Conservation (phyloP, 2,113 vertebrate genomes). For the Cebidichthys violaceus region DNA sequence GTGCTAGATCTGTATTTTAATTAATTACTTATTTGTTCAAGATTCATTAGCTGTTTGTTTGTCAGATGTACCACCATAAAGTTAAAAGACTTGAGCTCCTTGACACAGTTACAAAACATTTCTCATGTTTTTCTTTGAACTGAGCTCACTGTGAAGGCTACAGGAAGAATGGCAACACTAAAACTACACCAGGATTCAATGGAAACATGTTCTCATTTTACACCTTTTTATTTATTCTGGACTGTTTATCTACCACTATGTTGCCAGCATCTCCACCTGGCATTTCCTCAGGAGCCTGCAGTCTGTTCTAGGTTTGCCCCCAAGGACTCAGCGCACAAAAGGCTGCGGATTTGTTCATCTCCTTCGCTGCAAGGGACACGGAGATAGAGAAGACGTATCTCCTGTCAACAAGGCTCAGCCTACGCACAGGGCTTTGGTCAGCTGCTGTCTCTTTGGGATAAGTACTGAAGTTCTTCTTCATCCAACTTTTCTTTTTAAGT, state of each 20-base stretch:
- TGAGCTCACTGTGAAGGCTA: constrained; percentile 58
- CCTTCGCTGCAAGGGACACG: constrained; percentile 69
- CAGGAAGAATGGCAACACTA: background rate
- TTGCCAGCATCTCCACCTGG: constrained; percentile 37
- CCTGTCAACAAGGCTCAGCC: constrained; percentile 76
- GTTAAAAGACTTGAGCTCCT: constrained; percentile 23
- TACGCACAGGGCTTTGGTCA: constrained; percentile 74
- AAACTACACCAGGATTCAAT: constrained; percentile 4
- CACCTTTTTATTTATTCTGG: constrained; percentile 36
- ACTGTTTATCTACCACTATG: constrained; percentile 39
- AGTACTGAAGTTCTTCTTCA: constrained; percentile 76
- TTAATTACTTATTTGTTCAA: constrained; percentile 24
- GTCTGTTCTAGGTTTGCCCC: constrained; percentile 59
- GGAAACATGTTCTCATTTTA: constrained; percentile 6
- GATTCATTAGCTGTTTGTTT: constrained; percentile 29
- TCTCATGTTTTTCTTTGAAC: constrained; percentile 37
- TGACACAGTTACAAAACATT: constrained; percentile 33
- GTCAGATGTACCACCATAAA: background rate
- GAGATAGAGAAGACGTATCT: constrained; percentile 76
- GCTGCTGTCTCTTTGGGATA: constrained; percentile 77
- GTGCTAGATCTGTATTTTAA: constrained; percentile 12
- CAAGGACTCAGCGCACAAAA: constrained; percentile 70
- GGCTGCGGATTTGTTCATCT: constrained; percentile 71
- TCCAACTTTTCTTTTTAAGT: constrained; percentile 79
- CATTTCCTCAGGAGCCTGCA: constrained; percentile 41